These are phyloP conservation scores for Physella acuta DNA, from an alignment of 1,140 invertebrate species.

Conservation along the genomic window DNA sequence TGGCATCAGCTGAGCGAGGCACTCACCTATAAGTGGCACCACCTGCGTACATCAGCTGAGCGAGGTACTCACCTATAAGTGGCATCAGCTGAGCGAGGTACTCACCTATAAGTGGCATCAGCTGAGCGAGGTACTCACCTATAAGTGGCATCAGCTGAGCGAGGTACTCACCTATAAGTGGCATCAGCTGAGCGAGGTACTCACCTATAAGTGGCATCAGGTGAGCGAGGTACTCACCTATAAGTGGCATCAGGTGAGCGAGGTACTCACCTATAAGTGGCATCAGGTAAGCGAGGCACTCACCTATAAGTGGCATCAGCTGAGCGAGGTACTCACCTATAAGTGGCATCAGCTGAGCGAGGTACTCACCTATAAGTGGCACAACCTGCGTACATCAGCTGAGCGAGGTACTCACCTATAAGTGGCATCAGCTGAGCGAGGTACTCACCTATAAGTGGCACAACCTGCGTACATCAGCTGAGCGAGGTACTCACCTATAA, in stretches of 20 bases:
- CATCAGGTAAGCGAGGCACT: neutral
- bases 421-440: neutral
- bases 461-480: neutral
- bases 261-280: neutral
- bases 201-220: neutral
- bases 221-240: neutral
- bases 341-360: neutral
- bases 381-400: neutral
- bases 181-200: no score
- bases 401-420: neutral
- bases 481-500: constrained; percentile 48
- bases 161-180: neutral
- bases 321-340: no score
- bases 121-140: neutral
- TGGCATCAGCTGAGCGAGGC: no score
- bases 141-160: neutral
- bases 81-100: no score
- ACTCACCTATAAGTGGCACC: no score
- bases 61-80: no score
- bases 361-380: neutral
- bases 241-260: neutral
- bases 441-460: neutral
- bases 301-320: neutral
- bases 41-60: no score
- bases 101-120: neutral